A percentile compares a stretch with the other conserved stretches of the same genome.
Conservation (phyloP, 37 sponge, comb jelly and placozoan species). For the Beroe forskalii region DNA sequence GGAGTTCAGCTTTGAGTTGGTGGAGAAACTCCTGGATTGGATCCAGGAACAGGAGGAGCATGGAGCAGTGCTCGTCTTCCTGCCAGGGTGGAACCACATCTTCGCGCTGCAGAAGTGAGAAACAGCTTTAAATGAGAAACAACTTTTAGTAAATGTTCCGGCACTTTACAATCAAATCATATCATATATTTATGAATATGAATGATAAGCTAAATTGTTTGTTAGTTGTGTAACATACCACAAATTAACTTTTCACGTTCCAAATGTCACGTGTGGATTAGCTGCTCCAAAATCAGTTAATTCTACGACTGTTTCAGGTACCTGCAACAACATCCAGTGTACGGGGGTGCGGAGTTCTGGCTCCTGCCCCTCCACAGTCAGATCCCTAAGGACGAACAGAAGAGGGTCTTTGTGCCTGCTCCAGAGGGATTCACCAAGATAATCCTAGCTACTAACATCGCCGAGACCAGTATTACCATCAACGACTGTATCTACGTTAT, state of each 20-base stretch:
- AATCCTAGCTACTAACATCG: slow-evolving; percentile 77
- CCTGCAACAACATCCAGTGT: slow-evolving; percentile 68
- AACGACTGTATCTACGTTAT: slow-evolving; percentile 80
- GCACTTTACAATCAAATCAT: no score
- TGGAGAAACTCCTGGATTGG: slow-evolving; percentile 71
- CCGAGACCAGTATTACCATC: slow-evolving; percentile 81
- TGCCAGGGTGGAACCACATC: slow-evolving; percentile 83
- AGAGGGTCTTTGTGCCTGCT: slow-evolving; percentile 70
- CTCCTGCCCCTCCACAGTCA: slow-evolving; percentile 78
- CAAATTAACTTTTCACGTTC: no score
- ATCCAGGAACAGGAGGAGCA: slow-evolving; percentile 66
- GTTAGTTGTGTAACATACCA: no score
- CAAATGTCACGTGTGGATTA: no score
- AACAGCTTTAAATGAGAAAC: no score
- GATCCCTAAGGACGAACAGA: slow-evolving; percentile 77
- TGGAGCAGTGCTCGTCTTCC: slow-evolving; percentile 78
- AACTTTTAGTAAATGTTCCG: no score
- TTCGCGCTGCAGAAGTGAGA: slow-evolving; percentile 73
- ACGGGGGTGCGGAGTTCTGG: slow-evolving; percentile 70
- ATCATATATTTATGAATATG: no score
- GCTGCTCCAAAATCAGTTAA: no score
- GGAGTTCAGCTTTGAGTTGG: slow-evolving; percentile 65
- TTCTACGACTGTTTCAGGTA: no score
- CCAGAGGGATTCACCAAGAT: slow-evolving; percentile 77
- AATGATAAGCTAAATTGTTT: no score